Percentiles rank a stretch among this genome's conserved stretches.
phyloP scores from a whole-genome alignment of 2,113 vertebrate species.

The Myotis yumanensis region DNA sequence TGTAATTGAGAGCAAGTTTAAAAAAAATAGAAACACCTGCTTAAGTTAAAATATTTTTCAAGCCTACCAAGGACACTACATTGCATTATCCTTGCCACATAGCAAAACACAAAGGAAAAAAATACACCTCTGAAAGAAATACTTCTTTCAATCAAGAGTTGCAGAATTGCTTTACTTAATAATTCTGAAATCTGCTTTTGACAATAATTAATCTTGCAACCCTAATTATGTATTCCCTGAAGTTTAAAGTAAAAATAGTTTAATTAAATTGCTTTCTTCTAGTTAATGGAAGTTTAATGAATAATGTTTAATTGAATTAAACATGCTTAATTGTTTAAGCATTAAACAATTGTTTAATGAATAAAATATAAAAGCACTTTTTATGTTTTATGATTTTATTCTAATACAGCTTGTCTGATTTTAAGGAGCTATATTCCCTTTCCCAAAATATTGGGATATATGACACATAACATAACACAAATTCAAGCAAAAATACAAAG shows the following conservation, averaged over 20 bases:
- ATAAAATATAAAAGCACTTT: neutral
- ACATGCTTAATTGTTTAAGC: neutral
- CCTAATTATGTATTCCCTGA: neutral
- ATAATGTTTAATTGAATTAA: constrained; percentile 35
- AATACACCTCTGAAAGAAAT: neutral
- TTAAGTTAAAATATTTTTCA: constrained; percentile 49
- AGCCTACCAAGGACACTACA: neutral
- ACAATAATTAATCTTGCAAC: constrained; percentile 45
- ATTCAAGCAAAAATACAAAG: constrained; percentile 26
- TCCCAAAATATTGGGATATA: neutral
- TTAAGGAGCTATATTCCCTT: constrained; percentile 31
- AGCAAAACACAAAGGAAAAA: neutral
- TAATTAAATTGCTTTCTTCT: constrained; percentile 12
- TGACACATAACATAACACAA: neutral
- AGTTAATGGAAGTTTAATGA: constrained; percentile 5
- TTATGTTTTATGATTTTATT: neutral
- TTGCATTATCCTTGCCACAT: neutral
- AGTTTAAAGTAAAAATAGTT: constrained; percentile 31
- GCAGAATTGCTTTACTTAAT: neutral
- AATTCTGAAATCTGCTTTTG: neutral
- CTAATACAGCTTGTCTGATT: neutral
- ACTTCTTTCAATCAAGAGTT: constrained; percentile 13
- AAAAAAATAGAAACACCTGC: neutral
- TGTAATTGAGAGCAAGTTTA: constrained; percentile 5
- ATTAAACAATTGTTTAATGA: constrained; percentile 6